Evolutionary conservation across 2,113 vertebrate species (phyloP).

Genomic region (Sylvia atricapilla): DNA sequence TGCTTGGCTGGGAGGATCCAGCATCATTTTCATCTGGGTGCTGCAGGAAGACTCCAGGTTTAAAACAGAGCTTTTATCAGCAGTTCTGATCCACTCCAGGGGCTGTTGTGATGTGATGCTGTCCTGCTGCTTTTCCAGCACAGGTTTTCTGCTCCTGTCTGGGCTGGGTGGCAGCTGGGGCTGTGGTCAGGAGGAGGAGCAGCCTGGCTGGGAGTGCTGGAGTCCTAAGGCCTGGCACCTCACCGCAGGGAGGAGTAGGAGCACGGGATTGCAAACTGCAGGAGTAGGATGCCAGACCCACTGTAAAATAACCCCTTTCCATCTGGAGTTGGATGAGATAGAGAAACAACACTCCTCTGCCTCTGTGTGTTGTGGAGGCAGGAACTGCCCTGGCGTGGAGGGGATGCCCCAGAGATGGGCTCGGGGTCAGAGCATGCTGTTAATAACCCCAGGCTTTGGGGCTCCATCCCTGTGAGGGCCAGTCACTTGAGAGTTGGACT

Average conservation of each 20-base stretch:
- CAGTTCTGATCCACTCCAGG: too few species aligned
- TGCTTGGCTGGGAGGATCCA: fast-evolving
- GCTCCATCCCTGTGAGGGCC: neutral
- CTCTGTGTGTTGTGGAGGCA: neutral
- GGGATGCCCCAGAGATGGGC: neutral
- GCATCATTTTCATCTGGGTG: fast-evolving
- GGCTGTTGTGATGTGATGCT: neutral
- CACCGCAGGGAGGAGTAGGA: fast-evolving
- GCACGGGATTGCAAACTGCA: fast-evolving
- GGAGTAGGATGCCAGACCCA: neutral
- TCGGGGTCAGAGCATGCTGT: neutral
- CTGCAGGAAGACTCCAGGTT: neutral
- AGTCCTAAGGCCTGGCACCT: neutral
- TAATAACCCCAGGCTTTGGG: too few species aligned
- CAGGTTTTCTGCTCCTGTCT: neutral
- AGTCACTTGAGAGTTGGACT: neutral
- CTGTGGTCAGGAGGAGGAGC: neutral
- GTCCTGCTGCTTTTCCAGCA: neutral
- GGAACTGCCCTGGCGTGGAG: fast-evolving
- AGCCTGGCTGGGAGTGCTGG: neutral
- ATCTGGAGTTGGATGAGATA: fast-evolving
- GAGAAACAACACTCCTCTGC: neutral
- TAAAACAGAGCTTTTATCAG: neutral
- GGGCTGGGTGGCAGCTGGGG: neutral
- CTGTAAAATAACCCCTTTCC: neutral